Percentiles rank a stretch among this genome's conserved stretches.
Conservation (phyloP, 2,888 invertebrate genomes). For the Listrodromus nycthemerus region DNA sequence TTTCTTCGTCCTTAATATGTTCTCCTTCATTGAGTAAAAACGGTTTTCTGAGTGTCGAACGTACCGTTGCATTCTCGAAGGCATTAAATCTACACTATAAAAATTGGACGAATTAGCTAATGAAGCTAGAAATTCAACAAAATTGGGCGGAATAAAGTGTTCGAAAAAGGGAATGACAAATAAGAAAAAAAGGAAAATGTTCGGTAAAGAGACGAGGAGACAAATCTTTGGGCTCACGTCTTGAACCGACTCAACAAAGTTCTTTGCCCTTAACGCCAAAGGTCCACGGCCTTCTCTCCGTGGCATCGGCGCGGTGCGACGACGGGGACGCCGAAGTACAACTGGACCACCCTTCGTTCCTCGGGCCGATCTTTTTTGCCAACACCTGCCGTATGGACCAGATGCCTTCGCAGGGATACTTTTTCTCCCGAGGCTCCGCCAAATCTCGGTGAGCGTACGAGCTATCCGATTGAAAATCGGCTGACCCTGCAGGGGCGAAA, state of each 20-base stretch:
- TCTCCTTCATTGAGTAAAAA: too few relatives aligned
- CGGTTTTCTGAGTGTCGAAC: too few relatives aligned
- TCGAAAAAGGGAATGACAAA: not conserved
- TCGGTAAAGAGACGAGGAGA: not conserved
- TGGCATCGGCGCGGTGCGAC: slow-evolving; percentile 51
- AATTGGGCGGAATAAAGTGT: too few relatives aligned
- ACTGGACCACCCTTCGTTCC: slow-evolving; percentile 63
- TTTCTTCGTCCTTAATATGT: too few relatives aligned
- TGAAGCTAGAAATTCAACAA: too few relatives aligned
- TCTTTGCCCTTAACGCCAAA: slow-evolving; percentile 77
- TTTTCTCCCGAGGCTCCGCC: slow-evolving; percentile 28
- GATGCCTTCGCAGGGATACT: slow-evolving; percentile 50
- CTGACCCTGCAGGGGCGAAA: not conserved
- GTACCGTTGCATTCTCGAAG: too few relatives aligned
- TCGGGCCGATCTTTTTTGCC: slow-evolving; percentile 51
- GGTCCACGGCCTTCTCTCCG: slow-evolving; percentile 77
- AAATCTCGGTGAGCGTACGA: not conserved
- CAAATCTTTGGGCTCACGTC: slow-evolving; percentile 13
- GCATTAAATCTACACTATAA: too few relatives aligned
- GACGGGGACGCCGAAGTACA: slow-evolving; percentile 33
- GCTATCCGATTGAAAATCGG: slow-evolving; percentile 1
- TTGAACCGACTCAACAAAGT: slow-evolving; percentile 65
- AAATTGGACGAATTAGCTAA: not conserved
- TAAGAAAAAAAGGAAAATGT: not conserved
- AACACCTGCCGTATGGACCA: slow-evolving; percentile 63